These are phyloP conservation scores for Alethe diademata DNA, from an alignment of 2,113 vertebrate species.

Conservation along the genomic window DNA sequence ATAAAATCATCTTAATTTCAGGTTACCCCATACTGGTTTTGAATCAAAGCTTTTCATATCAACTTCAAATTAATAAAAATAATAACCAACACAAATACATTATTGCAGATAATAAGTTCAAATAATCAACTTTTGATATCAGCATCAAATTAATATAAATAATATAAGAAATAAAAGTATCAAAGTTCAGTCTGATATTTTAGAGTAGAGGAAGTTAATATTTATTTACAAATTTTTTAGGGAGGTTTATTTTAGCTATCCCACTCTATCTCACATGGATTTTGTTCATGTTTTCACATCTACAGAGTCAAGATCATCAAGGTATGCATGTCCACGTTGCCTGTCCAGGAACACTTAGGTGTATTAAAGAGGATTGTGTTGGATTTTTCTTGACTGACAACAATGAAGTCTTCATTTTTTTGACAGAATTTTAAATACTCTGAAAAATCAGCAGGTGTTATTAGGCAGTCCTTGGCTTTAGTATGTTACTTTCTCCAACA, in stretches of 20 bases:
- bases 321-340: neutral
- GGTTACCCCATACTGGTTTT: neutral
- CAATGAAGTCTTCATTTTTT: neutral
- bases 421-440: neutral
- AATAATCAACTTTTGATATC: neutral
- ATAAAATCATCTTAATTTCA: neutral
- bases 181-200: neutral
- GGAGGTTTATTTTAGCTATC: neutral
- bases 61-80: neutral
- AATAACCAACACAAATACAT: neutral
- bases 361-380: neutral
- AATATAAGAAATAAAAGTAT: neutral
- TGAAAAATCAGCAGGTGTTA: neutral
- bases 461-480: neutral
- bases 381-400: neutral
- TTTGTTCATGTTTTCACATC: neutral
- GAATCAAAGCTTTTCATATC: neutral
- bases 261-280: neutral
- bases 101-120: neutral
- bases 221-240: neutral
- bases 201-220: neutral
- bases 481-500: neutral
- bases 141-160: neutral
- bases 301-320: neutral
- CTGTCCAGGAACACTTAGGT: neutral